phyloP scores from a whole-genome alignment of 2,113 vertebrate genomes.

The Willisornis vidua region DNA sequence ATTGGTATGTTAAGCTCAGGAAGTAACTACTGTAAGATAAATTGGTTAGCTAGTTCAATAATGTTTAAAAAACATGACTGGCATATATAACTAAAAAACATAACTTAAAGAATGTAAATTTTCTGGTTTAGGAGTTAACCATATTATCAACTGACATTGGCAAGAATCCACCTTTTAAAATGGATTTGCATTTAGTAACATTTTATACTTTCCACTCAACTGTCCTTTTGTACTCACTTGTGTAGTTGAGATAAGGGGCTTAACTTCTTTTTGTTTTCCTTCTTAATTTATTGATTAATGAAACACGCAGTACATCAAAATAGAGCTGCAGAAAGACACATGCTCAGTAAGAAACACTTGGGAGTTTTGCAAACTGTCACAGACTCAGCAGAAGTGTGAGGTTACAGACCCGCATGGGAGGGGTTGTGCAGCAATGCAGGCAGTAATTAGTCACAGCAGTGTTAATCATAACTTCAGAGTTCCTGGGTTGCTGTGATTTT shows the following conservation, averaged over 20 bases:
- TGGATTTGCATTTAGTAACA: neutral
- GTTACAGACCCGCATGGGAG: neutral
- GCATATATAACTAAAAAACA: neutral
- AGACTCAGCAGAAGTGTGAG: neutral
- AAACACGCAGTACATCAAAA: neutral
- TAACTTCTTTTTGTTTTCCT: neutral
- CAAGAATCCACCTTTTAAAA: neutral
- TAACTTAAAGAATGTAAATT: neutral
- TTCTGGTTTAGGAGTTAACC: neutral
- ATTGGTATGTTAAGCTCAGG: neutral
- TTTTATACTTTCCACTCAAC: neutral
- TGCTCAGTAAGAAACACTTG: neutral
- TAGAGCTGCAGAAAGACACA: neutral
- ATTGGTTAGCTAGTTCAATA: neutral
- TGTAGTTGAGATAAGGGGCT: neutral
- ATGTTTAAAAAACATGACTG: neutral
- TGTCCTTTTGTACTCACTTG: neutral
- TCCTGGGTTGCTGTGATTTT: neutral
- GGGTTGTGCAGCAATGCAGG: neutral
- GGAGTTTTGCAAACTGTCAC: neutral
- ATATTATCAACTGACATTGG: neutral
- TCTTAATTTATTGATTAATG: constrained; percentile 1
- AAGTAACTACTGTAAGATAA: neutral
- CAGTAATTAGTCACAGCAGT: accelerated
- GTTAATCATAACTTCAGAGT: neutral